phyloP scores from a whole-genome alignment of 2,797 vertebrate genomes.

The Otolemur crassicaudatus region DNA sequence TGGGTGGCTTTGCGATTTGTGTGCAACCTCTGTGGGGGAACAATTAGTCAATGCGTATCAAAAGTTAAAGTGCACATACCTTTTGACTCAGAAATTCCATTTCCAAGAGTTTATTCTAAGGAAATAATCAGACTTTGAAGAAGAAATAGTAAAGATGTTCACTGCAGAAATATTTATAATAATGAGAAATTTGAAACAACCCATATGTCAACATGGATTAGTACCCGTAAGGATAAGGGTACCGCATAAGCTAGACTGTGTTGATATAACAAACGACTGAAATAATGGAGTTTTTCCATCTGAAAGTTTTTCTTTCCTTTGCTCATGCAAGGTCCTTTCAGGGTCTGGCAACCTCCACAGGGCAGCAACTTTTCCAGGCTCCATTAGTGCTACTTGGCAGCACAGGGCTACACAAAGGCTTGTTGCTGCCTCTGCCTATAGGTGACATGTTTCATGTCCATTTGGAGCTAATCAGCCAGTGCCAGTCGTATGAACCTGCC shows the following conservation, averaged over 20 bases:
- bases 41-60: neutral
- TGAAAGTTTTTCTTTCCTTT: neutral
- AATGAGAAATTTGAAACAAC: neutral
- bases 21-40: neutral
- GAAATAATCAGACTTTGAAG: neutral
- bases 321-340: neutral
- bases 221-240: neutral
- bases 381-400: neutral
- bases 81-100: constrained; percentile 42
- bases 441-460: neutral
- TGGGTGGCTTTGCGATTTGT: neutral
- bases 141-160: neutral
- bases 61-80: neutral
- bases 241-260: neutral
- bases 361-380: neutral
- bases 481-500: neutral
- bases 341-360: neutral
- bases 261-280: neutral
- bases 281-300: neutral
- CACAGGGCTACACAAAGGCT: neutral
- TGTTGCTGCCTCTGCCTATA: neutral
- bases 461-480: neutral
- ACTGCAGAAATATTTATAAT: neutral
- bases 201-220: neutral
- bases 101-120: neutral